Percentiles rank a stretch among this genome's conserved stretches.
phyloP scores from a whole-genome alignment of 2,113 vertebrate species.

The Nesogale talazaci region DNA sequence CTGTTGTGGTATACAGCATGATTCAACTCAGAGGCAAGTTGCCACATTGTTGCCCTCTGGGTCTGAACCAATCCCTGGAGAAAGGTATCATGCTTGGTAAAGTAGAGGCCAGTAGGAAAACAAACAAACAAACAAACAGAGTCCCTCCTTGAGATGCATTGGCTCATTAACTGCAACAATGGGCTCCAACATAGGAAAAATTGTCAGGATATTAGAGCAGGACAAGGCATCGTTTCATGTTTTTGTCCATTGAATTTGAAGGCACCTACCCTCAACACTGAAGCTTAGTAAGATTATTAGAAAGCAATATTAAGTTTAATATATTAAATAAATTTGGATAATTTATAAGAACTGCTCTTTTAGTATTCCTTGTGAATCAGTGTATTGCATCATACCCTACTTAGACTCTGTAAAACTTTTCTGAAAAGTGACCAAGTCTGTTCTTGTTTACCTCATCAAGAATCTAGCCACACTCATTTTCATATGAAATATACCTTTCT shows the following conservation, averaged over 20 bases:
- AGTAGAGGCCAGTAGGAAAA: not conserved
- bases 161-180: not conserved
- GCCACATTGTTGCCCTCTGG: too few relatives aligned
- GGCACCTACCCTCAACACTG: not conserved
- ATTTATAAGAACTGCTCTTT: not conserved
- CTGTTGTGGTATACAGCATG: too few relatives aligned
- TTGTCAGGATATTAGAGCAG: not conserved
- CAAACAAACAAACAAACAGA: too few relatives aligned
- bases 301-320: slow-evolving; percentile 3
- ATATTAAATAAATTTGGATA: not conserved
- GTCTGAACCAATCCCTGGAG: not conserved
- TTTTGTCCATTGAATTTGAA: not conserved
- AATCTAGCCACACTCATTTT: not conserved
- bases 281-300: not conserved
- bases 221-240: not conserved
- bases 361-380: not conserved
- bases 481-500: not conserved
- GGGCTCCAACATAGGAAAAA: not conserved
- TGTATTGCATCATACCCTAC: not conserved
- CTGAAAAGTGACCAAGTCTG: not conserved
- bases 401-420: not conserved
- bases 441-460: not conserved
- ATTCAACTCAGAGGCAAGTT: too few relatives aligned
- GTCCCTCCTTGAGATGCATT: not conserved
- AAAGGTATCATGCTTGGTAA: not conserved